phyloP scores from a whole-genome alignment of 1,140 invertebrate species.

The Zaprionus vittiger region DNA sequence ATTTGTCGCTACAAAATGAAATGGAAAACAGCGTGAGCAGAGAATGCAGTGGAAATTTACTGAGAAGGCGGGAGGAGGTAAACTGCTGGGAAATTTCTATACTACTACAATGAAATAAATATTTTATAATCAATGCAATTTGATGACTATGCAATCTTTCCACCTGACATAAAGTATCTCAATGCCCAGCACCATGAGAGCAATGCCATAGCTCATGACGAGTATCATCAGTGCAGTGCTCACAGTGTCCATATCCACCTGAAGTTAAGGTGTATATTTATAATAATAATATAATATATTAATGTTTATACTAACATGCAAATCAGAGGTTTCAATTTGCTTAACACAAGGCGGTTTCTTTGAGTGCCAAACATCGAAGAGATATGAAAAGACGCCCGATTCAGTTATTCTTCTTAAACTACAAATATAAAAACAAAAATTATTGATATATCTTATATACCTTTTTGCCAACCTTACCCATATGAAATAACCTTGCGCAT shows the following conservation, averaged over 20 bases:
- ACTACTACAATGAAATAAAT: constrained; percentile 6
- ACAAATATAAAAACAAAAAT: background rate
- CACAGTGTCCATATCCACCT: constrained; percentile 84
- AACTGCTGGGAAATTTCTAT: background rate
- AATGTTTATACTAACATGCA: constrained; percentile 80
- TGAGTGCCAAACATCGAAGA: constrained; percentile 85
- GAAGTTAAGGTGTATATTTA: background rate
- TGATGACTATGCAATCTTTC: constrained; percentile 52
- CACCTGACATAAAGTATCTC: constrained; percentile 83
- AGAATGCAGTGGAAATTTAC: constrained; percentile 22
- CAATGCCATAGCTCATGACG: constrained; percentile 78
- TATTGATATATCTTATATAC: background rate
- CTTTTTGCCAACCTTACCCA: constrained; percentile 84
- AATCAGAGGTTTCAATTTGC: constrained; percentile 84
- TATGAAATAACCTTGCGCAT: constrained; percentile 87
- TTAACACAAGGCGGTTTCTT: constrained; percentile 85
- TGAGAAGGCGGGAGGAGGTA: too few species aligned
- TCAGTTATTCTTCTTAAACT: constrained; percentile 85
- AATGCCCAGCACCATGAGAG: constrained; percentile 78
- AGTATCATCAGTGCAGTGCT: constrained; percentile 85
- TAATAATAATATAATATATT: background rate
- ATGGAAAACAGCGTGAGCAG: constrained; percentile 39
- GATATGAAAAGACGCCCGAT: constrained; percentile 85
- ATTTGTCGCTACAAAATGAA: constrained; percentile 61
- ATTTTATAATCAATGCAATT: constrained; percentile 38